Evolutionary conservation across 2,888 invertebrate species (phyloP).

Genomic region (Dastarcus helophoroides): DNA sequence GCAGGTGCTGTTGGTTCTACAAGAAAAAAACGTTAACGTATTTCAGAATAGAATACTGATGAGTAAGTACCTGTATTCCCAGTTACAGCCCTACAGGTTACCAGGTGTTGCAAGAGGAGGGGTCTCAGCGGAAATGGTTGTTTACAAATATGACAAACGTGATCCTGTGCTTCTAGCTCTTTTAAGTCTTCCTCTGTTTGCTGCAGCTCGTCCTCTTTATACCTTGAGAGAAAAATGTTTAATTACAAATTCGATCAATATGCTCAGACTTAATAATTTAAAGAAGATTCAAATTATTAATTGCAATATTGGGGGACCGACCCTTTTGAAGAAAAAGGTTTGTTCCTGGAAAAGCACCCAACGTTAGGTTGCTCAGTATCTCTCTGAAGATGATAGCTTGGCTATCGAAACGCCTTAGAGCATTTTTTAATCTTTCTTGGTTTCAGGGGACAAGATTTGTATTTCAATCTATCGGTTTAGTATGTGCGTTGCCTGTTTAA

Average conservation of each 20-base stretch:
- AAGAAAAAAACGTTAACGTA: slow-evolving; percentile 3
- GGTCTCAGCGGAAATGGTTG: slow-evolving; percentile 34
- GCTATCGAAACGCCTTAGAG: no score
- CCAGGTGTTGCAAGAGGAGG: slow-evolving; percentile 33
- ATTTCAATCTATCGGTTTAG: no score
- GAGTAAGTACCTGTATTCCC: slow-evolving; percentile 24
- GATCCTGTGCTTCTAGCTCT: slow-evolving; percentile 35
- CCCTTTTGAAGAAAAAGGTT: no score
- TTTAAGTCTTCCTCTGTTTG: slow-evolving; percentile 38
- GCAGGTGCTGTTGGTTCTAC: slow-evolving; percentile 17
- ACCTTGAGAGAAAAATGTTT: slow-evolving; percentile 19
- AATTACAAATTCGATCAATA: background rate
- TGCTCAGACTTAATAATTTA: no score
- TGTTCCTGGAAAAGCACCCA: no score
- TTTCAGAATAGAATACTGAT: background rate
- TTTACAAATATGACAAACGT: slow-evolving; percentile 34
- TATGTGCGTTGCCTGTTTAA: no score
- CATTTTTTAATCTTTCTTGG: no score
- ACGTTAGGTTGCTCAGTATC: no score
- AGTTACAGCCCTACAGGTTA: slow-evolving; percentile 29
- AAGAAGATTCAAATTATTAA: no score
- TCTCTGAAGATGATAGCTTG: no score
- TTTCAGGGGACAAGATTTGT: no score
- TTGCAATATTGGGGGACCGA: no score
- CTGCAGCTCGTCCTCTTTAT: slow-evolving; percentile 36